Percentiles rank a stretch among this genome's conserved stretches.
phyloP scores from a whole-genome alignment of 2,888 invertebrate species.

The Tortricodes alternella region DNA sequence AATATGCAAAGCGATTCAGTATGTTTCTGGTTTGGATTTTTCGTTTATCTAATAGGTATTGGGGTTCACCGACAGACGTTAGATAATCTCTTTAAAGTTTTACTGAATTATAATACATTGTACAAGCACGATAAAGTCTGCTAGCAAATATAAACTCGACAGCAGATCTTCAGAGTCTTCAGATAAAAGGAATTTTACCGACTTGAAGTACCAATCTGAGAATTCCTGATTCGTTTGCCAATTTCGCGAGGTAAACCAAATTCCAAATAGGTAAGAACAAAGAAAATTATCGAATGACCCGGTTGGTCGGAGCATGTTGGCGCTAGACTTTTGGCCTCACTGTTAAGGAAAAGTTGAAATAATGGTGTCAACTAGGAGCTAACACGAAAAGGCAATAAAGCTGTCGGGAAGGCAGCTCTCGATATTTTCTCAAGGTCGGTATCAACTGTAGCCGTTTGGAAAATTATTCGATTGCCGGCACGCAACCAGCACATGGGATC shows the following conservation, averaged over 20 bases:
- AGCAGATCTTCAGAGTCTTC: not conserved
- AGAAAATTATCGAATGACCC: conserved; percentile 25
- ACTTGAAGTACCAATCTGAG: not conserved
- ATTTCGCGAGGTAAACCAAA: conserved; percentile 5
- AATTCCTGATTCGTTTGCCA: conserved; percentile 7
- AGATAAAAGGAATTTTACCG: not conserved
- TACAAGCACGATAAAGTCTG: not conserved
- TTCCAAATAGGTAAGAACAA: conserved; percentile 29
- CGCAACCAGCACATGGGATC: conserved; percentile 42
- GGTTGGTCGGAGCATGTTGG: conserved; percentile 15
- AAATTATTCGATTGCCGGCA: conserved; percentile 49
- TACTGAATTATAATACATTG: too few relatives aligned
- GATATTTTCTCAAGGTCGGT: conserved; percentile 58
- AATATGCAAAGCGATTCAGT: conserved; percentile 36
- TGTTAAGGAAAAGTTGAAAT: conserved; percentile 29
- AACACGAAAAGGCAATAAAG: conserved; percentile 49
- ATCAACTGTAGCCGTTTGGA: conserved; percentile 47
- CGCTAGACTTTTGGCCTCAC: conserved; percentile 12
- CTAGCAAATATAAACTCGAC: not conserved
- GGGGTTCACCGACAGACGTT: not conserved
- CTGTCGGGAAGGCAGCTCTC: conserved; percentile 43
- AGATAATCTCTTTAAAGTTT: not conserved
- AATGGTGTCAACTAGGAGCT: conserved; percentile 50
- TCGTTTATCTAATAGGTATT: conserved; percentile 13
- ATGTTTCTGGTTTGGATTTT: conserved; percentile 36